Evolutionary conservation across 2,888 invertebrate species (phyloP).

Genomic region (Limnephilus rhombicus): DNA sequence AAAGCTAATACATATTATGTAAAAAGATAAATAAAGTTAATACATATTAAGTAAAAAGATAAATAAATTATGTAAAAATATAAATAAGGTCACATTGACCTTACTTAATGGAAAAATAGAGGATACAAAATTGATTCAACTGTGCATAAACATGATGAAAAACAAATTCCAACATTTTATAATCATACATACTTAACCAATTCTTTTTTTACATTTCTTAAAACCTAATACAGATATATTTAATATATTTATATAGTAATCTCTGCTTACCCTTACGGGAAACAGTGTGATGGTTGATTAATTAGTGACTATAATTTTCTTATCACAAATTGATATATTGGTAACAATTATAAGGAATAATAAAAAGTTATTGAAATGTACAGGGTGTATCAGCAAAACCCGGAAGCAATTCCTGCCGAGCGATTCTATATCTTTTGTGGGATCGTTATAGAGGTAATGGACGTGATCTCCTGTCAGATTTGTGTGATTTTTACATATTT

Average conservation of each 20-base stretch:
- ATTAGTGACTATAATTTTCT: conserved; percentile 5
- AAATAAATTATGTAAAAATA: background rate
- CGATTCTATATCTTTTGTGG: too few species aligned
- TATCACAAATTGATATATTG: conserved; percentile 24
- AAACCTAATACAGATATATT: background rate
- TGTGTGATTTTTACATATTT: too few species aligned
- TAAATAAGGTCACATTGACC: background rate
- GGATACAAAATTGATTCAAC: background rate
- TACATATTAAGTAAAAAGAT: background rate
- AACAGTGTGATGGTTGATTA: background rate
- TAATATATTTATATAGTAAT: background rate
- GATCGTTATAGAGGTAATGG: too few species aligned
- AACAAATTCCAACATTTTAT: background rate
- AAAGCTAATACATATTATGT: background rate
- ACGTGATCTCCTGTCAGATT: too few species aligned
- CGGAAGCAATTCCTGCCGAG: too few species aligned
- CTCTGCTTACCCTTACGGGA: background rate
- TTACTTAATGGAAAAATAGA: background rate
- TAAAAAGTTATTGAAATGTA: background rate
- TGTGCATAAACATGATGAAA: background rate
- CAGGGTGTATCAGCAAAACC: background rate
- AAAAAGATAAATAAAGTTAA: background rate
- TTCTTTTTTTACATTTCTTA: background rate
- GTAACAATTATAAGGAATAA: conserved; percentile 14
- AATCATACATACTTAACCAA: background rate